Evolutionary conservation across 2,888 invertebrate species (phyloP), one percentile per base, ranked within the genome.

Genomic region (Ganaspis brasiliensis): DNA sequence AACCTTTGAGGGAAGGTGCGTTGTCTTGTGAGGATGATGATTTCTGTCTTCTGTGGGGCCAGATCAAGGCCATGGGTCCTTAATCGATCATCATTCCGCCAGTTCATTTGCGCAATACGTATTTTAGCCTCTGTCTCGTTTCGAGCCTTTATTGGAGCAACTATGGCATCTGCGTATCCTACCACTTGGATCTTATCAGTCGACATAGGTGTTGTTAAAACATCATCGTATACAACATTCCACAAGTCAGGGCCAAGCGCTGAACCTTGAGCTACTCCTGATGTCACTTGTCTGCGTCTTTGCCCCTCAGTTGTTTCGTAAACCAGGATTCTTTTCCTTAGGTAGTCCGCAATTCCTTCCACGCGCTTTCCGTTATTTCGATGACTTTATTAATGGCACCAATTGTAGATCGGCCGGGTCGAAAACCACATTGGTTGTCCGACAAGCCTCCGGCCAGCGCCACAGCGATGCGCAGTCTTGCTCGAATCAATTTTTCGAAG

Each of bases 351-450:
- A 14, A 83, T 49, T 63, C 73, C 19, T n/a, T 14, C n/a, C 37
- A 19, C 3, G 74, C 61, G 12, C 14, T 16, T 37, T 72, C 52
- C 8, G 74, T 56, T 8, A 56, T 61, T 9, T 73, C 61, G 12
- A 79, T 37, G 10, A 80, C 80, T 52, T 79, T 57, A 3, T 45
- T 26, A 12, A 81, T 71, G 2, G 79, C 82, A n/a, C 73, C 76
- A 21, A 79, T 55, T 14, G 82, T 84, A 3, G 81, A 82, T 12
- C 75, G 57, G 0, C 80, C 76, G 8, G 59, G 79, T 16, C 72
- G 45, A 16, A 70, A 71, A 0, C 80, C 82, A n/a, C 72, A 63
- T 24, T 56, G 72, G 2, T 21, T 49, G 16, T 71, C 71, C 3
- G 76, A 63, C 0, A 73, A 56, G 12, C 70, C 76, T 1, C 40